Evolutionary conservation across 92 coral and sea anemone species (phyloP).

Genomic region (Zoanthus sansibaricus): DNA sequence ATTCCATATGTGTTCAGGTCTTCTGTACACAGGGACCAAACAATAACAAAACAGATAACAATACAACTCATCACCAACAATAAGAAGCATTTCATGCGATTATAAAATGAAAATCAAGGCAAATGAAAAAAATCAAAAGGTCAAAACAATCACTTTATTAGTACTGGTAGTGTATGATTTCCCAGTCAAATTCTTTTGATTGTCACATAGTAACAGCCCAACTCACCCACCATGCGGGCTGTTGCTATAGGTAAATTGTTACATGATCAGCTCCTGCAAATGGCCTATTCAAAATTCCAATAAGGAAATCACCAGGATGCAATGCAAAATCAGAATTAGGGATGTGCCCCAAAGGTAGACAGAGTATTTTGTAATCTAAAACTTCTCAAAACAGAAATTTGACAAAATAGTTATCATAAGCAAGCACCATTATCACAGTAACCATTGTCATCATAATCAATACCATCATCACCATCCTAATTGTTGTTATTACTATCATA

Average conservation of each 20-base stretch:
- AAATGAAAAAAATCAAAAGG: constrained; percentile 16
- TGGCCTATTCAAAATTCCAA: not conserved
- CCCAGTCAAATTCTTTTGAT: not conserved
- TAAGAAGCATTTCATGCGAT: not conserved
- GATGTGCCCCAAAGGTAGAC: not conserved
- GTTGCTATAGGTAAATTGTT: not conserved
- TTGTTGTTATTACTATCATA: too few relatives aligned
- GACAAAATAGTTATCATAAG: not conserved
- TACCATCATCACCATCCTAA: too few relatives aligned
- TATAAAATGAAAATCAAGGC: constrained; percentile 2
- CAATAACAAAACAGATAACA: not conserved
- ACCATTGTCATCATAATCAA: too few relatives aligned
- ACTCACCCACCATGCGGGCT: not conserved
- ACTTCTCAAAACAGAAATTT: not conserved
- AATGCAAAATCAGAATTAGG: not conserved
- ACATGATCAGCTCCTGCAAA: not conserved
- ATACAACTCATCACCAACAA: not conserved
- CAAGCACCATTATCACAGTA: too few relatives aligned
- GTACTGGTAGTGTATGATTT: not conserved
- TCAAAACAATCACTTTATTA: not conserved
- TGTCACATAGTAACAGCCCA: not conserved
- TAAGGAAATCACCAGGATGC: constrained; percentile 1
- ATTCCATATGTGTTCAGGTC: constrained; percentile 12
- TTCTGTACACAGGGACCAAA: constrained; percentile 24
- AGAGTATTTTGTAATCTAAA: not conserved